Evolutionary conservation across 2,113 vertebrate species (phyloP), one percentile per base, ranked within the genome.

Genomic region (Seriola quinqueradiata): DNA sequence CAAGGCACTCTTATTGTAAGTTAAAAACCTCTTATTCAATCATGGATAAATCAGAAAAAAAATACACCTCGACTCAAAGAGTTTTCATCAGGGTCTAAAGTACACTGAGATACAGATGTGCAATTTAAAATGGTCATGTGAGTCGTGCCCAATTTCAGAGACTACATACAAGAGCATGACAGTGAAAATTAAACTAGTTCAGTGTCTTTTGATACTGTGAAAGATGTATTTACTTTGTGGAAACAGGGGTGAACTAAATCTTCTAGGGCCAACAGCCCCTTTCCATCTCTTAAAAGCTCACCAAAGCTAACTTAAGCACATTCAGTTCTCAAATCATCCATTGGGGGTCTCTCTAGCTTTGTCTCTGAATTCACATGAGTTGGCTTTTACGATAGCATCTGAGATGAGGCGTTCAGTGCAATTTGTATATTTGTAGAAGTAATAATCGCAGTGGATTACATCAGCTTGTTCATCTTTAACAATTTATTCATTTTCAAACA

Each of bases 271-370:
- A 2, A 75, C 21, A 25, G 19, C 38, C 36, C 28, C 36, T 42
- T 46, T 14, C 12, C 2, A 21, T 73, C 8, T 40, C 10, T 36
- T 70, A 16, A 40, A 36, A 36, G 19, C 3, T 44, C 16, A 36
- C 10, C 19, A 11, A 46, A 4, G 9, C n/a, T 4, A 28, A 34
- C 3, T 19, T 38, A 12, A 59, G 7, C 8, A 21, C 3, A 7
- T 40, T 61, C 70, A 89, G 12, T 91, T 80, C 74, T 75, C 28
- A 36, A n/a, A 25, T 70, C 0, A 32, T 79, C 90, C 91, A 88
- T 11, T 57, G 50, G 93, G 44, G 84, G 93, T 72, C 92, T 55
- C 85, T 83, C 40, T 74, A 36, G 16, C 13, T 52, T 68, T 11
- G 42, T 75, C 8, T 78, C 6, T 90, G 57, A 85, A 55, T 34